Base-by-base conservation (phyloP, 1,140 invertebrate species). In the Thaumatotibia leucotreta region DNA sequence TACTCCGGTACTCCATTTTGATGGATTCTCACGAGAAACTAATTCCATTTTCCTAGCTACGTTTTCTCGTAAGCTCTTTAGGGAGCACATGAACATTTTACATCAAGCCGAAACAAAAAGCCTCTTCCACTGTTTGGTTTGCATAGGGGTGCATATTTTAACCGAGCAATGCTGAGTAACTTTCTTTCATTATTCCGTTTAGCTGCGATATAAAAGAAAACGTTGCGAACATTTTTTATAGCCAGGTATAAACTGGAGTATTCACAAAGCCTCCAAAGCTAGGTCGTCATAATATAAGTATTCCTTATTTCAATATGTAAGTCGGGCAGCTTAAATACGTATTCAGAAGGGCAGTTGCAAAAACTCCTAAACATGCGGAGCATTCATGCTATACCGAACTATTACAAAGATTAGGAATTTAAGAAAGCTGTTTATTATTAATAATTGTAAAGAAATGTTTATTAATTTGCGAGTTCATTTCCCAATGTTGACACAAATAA, bases 121-220 rank as follows among this genome's bases (percentile, higher is more conserved):
- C 27, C 52, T 58, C 24, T 27, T 58, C 23, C 52, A 58, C 52
- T 58, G 52, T 58, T 58, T 27, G 52, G 52, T 58, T 58, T 58
- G 52, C 52, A 58, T 58, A 58, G 52, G 52, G 52, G 52, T 58
- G 52, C 23, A 58, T 58, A 58, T 31, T 58, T 58, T 58, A 58
- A 58, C 52, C 24, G 23, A 27, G 52, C 52, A 31, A 29, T 58
- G 1, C 52, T 58, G 27, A 58, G 52, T 58, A 58, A 58, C 52
- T 58, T 58, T 58, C 52, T 58, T 58, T 58, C 52, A 58, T 58
- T 58, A 31, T 58, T 58, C 52, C n/a, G 52, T 58, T 58, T 58
- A 58, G 29, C 23, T 58, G 52, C n/a, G 23, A 17, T 31, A 58
- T 58, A 58, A 58, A 58, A 31, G 24, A 58, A 58, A 58, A 58